Evolutionary conservation across 2,113 vertebrate species (phyloP), one percentile per base, ranked within the genome.

Genomic region (Notiomystis cincta): DNA sequence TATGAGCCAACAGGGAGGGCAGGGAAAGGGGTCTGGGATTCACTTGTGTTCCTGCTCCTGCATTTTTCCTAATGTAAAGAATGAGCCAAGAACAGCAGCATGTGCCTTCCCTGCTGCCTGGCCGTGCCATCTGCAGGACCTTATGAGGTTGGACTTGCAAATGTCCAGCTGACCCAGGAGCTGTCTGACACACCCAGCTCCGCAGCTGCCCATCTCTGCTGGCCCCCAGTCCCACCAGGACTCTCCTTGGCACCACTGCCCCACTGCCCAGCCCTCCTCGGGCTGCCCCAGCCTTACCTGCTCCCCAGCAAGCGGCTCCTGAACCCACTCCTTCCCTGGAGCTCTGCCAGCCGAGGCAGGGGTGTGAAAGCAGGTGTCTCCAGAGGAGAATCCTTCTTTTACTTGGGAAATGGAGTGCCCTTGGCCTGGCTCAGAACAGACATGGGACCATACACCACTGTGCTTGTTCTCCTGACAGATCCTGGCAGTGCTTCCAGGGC

Each of bases 391-490:
- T 20, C 30, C 20, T 27, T 47, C 33, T 10, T 54, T 38, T 42
- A 35, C 24, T 6, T 35, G n/a, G 51, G 42, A 19, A 60, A 51
- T 6, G 0, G 54, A 20, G 18, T 1, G 24, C 37, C 1, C 19
- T 50, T 31, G 35, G 50, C 31, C 45, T 42, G 60, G 10, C 48
- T 38, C 42, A 11, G 57, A 70, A 13, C 58, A 45, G 20, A 15
- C 1, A 22, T 1, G 11, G 47, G 56, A 23, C 40, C 50, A 7
- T 50, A 15, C 1, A 0, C 8, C 2, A 0, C 2, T 1, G 1
- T 11, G 16, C 25, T 42, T 69, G 48, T 58, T 51, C 25, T 37
- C 7, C 77, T 75, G 76, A 18, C 58, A 38, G 33, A 6, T 33
- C 1, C 44, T 37, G 58, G 11, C 15, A 31, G 78, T 0, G 0